These are phyloP conservation scores for Pseudorectes ferrugineus DNA, from an alignment of 2,113 vertebrate species.

Conservation along the genomic window DNA sequence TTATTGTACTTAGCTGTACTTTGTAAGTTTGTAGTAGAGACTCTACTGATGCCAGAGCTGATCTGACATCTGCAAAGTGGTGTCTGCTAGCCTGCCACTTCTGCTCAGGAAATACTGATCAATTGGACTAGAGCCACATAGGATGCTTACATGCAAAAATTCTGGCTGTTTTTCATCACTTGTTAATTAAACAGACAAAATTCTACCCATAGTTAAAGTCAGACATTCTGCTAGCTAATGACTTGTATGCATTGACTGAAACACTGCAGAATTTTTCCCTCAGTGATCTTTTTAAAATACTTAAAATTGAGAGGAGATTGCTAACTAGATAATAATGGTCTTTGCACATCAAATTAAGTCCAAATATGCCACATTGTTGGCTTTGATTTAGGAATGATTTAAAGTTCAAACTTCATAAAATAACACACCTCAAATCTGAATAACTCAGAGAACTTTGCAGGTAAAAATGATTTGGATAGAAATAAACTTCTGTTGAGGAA, in stretches of 20 bases:
- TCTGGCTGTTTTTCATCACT: neutral
- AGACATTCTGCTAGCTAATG: neutral
- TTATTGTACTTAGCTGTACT: neutral
- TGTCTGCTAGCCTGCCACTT: neutral
- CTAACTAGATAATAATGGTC: neutral
- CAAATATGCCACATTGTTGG: neutral
- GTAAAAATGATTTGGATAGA: neutral
- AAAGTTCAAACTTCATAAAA: neutral
- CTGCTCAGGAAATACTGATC: neutral
- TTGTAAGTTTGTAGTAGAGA: neutral
- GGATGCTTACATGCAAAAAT: neutral
- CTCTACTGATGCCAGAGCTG: neutral
- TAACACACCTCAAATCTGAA: neutral
- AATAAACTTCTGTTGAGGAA: neutral
- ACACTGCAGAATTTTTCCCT: neutral
- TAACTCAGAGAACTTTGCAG: neutral
- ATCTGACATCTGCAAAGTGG: neutral
- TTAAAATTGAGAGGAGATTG: neutral
- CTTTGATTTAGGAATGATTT: conserved; percentile 2
- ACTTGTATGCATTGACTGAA: neutral
- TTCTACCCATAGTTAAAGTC: neutral
- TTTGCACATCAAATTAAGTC: neutral
- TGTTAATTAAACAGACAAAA: neutral
- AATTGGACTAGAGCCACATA: neutral
- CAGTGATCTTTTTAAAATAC: neutral